Conservation (phyloP, 2,888 invertebrate genomes). For the Eugnorisma glareosa region DNA sequence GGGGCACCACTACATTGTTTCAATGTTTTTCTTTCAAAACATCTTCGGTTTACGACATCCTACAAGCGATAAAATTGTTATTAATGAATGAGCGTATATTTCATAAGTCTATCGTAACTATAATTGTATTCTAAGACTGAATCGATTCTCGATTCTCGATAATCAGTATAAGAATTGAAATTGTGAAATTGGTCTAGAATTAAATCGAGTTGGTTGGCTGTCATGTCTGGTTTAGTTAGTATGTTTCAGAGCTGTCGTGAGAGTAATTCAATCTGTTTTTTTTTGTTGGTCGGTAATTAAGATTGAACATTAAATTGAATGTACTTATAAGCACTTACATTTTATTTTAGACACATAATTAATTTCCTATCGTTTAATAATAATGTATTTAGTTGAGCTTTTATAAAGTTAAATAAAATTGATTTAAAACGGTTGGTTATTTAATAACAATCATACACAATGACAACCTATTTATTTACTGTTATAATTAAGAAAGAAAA, state of each 20-base stretch:
- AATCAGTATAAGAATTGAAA: slow-evolving; percentile 48
- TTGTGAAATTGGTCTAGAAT: slow-evolving; percentile 52
- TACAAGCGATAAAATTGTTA: slow-evolving; percentile 60
- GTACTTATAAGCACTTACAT: neutral
- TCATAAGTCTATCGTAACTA: slow-evolving; percentile 53
- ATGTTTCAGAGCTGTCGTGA: slow-evolving; percentile 20
- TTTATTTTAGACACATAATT: neutral
- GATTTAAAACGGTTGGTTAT: neutral
- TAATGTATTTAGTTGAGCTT: neutral
- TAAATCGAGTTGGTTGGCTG: slow-evolving; percentile 26
- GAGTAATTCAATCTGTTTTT: neutral
- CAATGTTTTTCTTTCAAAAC: slow-evolving; percentile 61
- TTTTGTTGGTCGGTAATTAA: neutral
- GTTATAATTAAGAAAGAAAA: neutral
- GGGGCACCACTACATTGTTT: slow-evolving; percentile 22
- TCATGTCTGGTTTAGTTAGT: slow-evolving; percentile 12
- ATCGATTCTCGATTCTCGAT: slow-evolving; percentile 58
- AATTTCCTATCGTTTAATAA: neutral
- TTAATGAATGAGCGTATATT: slow-evolving; percentile 61
- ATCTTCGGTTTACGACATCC: slow-evolving; percentile 36
- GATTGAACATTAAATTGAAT: neutral
- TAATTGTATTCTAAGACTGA: slow-evolving; percentile 49
- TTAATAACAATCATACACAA: neutral
- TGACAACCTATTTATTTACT: neutral
- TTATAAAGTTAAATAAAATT: neutral